Conservation (phyloP, 2,888 invertebrate species). For the Nemoura dubitans region DNA sequence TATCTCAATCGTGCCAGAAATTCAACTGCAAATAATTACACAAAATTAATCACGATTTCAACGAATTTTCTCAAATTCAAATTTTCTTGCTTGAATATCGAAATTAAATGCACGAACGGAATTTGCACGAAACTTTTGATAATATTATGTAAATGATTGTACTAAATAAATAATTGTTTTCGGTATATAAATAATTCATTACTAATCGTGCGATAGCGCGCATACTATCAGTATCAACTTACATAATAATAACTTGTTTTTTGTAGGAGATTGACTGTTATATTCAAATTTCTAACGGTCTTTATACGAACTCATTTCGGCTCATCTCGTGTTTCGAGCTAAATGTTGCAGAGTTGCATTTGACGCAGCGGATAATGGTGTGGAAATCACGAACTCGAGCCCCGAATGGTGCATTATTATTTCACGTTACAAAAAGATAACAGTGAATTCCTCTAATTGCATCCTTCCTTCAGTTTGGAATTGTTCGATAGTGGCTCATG, state of each 20-base stretch:
- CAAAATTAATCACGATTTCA: slow-evolving; percentile 3
- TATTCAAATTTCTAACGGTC: neutral
- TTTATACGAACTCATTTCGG: neutral
- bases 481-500: slow-evolving; percentile 23
- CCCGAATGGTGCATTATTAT: neutral
- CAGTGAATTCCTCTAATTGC: slow-evolving; percentile 30
- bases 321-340: neutral
- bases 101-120: slow-evolving; percentile 12
- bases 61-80: slow-evolving; percentile 12
- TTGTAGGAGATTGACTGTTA: neutral
- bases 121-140: slow-evolving; percentile 16
- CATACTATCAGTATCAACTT: slow-evolving; percentile 9
- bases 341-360: neutral
- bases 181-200: slow-evolving; percentile 29
- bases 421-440: slow-evolving; percentile 28
- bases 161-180: slow-evolving; percentile 23
- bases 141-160: slow-evolving; percentile 26
- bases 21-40: neutral
- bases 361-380: neutral
- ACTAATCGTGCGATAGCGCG: neutral
- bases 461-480: slow-evolving; percentile 28
- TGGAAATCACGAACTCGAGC: slow-evolving; percentile 16
- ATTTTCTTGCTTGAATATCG: neutral
- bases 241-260: neutral
- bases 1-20: neutral